Percentiles rank a stretch among this genome's conserved stretches.
These are phyloP conservation scores for Progne subis DNA, from an alignment of 2,113 vertebrate species.

Conservation along the genomic window DNA sequence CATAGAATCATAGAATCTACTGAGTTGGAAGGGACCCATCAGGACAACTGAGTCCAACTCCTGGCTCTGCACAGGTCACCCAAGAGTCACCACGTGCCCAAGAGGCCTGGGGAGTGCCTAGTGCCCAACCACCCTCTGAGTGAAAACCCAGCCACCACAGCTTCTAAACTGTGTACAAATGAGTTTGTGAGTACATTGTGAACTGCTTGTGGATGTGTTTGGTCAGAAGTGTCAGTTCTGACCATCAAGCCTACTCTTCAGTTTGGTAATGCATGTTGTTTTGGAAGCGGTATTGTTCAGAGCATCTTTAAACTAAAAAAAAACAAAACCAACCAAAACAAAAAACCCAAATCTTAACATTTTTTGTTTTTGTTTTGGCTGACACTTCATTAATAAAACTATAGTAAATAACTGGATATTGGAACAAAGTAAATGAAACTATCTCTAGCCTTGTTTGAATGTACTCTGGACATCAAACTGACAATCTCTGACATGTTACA, in stretches of 20 bases:
- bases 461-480: neutral
- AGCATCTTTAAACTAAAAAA: neutral
- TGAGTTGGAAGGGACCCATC: neutral
- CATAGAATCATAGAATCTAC: neutral
- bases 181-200: neutral
- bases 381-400: neutral
- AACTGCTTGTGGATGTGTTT: neutral
- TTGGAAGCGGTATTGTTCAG: neutral
- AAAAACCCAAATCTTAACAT: neutral
- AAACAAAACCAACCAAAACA: too few relatives aligned
- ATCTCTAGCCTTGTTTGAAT: neutral
- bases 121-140: neutral
- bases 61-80: neutral
- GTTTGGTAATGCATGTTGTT: neutral
- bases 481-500: neutral
- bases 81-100: too few relatives aligned
- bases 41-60: neutral
- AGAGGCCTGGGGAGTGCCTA: neutral
- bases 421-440: neutral
- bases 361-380: neutral
- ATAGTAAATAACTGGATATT: neutral
- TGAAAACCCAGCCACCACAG: neutral
- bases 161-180: neutral
- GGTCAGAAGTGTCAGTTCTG: neutral
- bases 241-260: neutral